Base-by-base conservation (phyloP, 2,888 invertebrate species). In the Scaptomyza reducta region DNA sequence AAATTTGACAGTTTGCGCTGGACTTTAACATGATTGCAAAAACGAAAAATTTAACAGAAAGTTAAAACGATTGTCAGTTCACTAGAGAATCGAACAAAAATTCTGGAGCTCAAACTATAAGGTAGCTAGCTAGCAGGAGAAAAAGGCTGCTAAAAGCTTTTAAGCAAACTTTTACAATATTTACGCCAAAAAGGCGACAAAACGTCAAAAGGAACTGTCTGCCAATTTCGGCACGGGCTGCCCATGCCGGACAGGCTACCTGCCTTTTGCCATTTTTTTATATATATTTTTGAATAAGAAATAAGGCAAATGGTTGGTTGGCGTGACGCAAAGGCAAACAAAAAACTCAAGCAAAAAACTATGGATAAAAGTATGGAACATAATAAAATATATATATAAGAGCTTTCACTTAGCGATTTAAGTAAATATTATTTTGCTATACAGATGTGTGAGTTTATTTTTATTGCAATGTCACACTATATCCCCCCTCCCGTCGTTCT, bases 91-190 rank as follows among this genome's bases (percentile, higher is more conserved):
- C 40, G 61, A 25, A n/a, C 40, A 62, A 54, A 33, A 25, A 60
- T 62, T 61, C 16, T n/a, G 29, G 29, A 29, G 14, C 49, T 45
- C 41, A 42, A 31, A 54, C 35, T 35, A 53, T 14, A 40, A 44
- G 42, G 41, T 27, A 56, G 44, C 47, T 25, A 61, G 49, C 38
- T n/a, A 54, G 31, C 31, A 63, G 1, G 4, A 25, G 4, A 27
- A 46, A 13, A 46, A 58, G 66, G 71, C 58, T 79, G 73, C 70
- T 78, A 87, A 88, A 84, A 84, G 84, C 84, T 88, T 87, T 84
- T 71, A 66, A 70, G 77, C 70, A 77, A 88, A 88, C 77, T 87
- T 82, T 83, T 77, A 66, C 63, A 76, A 78, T 77, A 87, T 87
- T 88, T 66, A 72, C 67, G 60, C 51, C 40, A 40, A 70, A 72